Percentiles rank a stretch among this genome's conserved stretches.
Conservation (phyloP, 2,797 vertebrate species). For the Paguma larvata region DNA sequence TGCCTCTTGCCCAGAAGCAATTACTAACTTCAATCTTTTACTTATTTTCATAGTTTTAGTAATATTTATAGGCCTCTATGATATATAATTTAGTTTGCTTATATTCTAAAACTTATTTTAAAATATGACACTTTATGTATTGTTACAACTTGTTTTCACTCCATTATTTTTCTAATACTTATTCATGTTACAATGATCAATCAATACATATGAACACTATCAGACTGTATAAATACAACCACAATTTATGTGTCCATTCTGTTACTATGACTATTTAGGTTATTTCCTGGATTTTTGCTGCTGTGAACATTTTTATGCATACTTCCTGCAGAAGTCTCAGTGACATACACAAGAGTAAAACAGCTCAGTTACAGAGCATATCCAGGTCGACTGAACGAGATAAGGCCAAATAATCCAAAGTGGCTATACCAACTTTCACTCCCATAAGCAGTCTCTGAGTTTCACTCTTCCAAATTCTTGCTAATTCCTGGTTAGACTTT, state of each 20-base stretch:
- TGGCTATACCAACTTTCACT: background rate
- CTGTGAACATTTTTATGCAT: background rate
- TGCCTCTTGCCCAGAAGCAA: background rate
- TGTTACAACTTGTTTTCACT: background rate
- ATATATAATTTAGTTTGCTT: background rate
- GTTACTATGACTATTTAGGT: background rate
- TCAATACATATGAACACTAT: conserved; percentile 4
- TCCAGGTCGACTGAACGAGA: background rate
- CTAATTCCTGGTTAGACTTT: background rate
- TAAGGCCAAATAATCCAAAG: background rate
- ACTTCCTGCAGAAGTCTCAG: background rate
- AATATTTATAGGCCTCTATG: background rate
- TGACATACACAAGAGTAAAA: background rate
- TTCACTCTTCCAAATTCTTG: background rate
- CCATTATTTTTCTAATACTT: background rate
- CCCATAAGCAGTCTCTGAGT: background rate
- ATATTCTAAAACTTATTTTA: background rate
- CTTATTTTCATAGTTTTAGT: background rate
- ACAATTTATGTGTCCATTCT: background rate
- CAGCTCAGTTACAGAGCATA: background rate
- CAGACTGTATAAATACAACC: background rate
- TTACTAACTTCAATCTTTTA: background rate
- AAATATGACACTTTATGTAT: background rate
- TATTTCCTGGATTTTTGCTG: background rate
- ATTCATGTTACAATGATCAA: background rate